Percentiles rank a stretch among this genome's conserved stretches.
Evolutionary conservation across 2,888 invertebrate genomes (phyloP).

Genomic region (Aleiodes alternator): DNA sequence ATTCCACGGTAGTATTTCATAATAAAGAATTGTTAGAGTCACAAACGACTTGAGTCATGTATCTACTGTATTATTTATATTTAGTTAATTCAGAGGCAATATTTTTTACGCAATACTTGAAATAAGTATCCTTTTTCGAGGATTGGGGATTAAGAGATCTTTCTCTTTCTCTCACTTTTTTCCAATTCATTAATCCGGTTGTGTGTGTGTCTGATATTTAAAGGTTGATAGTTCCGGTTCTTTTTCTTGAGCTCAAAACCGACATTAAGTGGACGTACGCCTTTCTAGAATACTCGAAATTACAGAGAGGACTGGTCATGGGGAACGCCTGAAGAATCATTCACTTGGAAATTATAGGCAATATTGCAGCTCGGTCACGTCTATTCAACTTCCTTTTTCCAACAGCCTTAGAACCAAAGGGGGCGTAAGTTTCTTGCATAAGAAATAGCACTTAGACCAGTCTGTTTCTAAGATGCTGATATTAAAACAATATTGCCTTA

Average conservation of each 20-base stretch:
- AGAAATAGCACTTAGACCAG: too few species aligned
- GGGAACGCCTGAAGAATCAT: conserved; percentile 27
- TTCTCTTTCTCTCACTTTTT: too few species aligned
- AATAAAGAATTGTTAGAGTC: conserved; percentile 31
- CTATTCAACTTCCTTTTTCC: conserved; percentile 16
- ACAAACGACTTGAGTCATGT: conserved; percentile 25
- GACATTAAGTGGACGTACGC: background rate
- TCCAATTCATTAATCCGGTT: too few species aligned
- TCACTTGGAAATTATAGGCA: conserved; percentile 26
- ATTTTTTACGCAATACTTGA: conserved; percentile 17
- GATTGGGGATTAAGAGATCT: too few species aligned
- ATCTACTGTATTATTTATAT: conserved; percentile 30
- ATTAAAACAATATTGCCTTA: too few species aligned
- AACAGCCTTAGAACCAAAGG: background rate
- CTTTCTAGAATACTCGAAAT: conserved; percentile 18
- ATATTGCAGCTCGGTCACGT: background rate
- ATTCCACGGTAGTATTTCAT: background rate
- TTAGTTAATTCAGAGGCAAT: conserved; percentile 24
- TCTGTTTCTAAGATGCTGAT: too few species aligned
- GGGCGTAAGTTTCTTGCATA: too few species aligned
- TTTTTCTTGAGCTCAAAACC: too few species aligned
- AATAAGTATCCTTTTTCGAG: background rate
- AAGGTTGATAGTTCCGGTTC: too few species aligned
- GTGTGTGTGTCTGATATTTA: too few species aligned
- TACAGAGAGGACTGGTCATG: conserved; percentile 22